Base-by-base conservation (phyloP, 2,797 vertebrate species). In the Oryzias sinensis region DNA sequence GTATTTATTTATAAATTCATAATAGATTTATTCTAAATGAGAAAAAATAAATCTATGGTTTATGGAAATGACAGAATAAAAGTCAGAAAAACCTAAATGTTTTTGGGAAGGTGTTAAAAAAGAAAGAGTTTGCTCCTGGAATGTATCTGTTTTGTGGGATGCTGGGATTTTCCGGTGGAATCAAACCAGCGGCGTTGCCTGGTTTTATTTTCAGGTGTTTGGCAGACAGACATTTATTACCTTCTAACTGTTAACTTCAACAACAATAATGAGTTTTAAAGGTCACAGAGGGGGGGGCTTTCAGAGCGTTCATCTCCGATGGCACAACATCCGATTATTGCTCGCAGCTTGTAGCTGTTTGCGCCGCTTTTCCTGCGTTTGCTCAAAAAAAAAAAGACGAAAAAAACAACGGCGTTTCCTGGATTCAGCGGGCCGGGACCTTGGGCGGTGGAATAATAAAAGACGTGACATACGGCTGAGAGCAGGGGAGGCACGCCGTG, bases 381-480 rank as follows among this genome's bases (percentile, higher is more conserved):
- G 9, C 33, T 37, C 8, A 37, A 47, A 14, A 22, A 22, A 22
- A 22, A 2, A 22, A 22, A 22, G 2, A 22, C 2, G 9, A 37
- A 47, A 24, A 18, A 18, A 18, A 18, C 18, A 18, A 22, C 20
- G 65, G 18, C 42, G 43, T 50, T 74, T 54, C 68, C 40, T 70
- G 43, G 47, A 37, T 49, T 15, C 4, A 68, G 43, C 68, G 72
- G 82, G 78, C 78, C 79, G 75, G 66, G 81, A 77, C 85, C 80
- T 85, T 83, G 88, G 84, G 80, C 83, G 62, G 56, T 74, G 71
- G 66, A 76, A 75, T 69, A 81, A 82, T 81, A 83, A 85, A 18
- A 86, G 64, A 72, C 78, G 56, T 79, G 83, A 81, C 85, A 87
- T 84, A 87, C 79, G 88, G 86, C 67, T 59, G 78, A 74, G 81